Evolutionary conservation across 1,140 invertebrate species (phyloP).

Genomic region (Cyclargus thomasi): DNA sequence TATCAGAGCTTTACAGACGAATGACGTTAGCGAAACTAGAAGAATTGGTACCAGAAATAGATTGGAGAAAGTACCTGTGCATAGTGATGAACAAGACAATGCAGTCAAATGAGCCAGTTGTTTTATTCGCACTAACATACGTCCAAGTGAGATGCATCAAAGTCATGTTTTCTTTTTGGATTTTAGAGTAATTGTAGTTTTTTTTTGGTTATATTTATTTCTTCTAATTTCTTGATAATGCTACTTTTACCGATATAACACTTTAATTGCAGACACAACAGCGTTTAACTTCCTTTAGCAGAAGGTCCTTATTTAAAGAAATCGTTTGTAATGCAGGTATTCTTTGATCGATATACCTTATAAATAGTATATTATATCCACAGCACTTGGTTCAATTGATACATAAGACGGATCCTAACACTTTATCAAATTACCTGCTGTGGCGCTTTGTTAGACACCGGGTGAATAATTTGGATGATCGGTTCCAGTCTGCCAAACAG

Average conservation of each 20-base stretch:
- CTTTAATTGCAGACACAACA: too few relatives aligned
- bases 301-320: too few relatives aligned
- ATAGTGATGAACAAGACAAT: conserved; percentile 80
- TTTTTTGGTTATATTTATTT: too few relatives aligned
- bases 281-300: conserved; percentile 5
- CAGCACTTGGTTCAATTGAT: conserved; percentile 73
- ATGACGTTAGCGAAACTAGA: conserved; percentile 84
- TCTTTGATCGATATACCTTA: background rate
- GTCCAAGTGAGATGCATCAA: conserved; percentile 59
- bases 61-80: conserved; percentile 85
- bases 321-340: too few relatives aligned
- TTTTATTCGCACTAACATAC: conserved; percentile 84
- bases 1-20: conserved; percentile 86
- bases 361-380: conserved; percentile 26
- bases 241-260: too few relatives aligned
- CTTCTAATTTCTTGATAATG: too few relatives aligned
- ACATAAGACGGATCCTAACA: conserved; percentile 55
- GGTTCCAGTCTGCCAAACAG: conserved; percentile 83
- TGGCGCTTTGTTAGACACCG: conserved; percentile 92
- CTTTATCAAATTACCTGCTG: conserved; percentile 85
- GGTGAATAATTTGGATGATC: conserved; percentile 88
- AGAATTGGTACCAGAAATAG: conserved; percentile 82
- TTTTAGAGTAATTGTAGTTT: too few relatives aligned
- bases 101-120: conserved; percentile 79
- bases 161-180: too few relatives aligned